Evolutionary conservation across 1,140 invertebrate genomes (phyloP), one percentile per base, ranked within the genome.

Genomic region (Andricus grossulariae): DNA sequence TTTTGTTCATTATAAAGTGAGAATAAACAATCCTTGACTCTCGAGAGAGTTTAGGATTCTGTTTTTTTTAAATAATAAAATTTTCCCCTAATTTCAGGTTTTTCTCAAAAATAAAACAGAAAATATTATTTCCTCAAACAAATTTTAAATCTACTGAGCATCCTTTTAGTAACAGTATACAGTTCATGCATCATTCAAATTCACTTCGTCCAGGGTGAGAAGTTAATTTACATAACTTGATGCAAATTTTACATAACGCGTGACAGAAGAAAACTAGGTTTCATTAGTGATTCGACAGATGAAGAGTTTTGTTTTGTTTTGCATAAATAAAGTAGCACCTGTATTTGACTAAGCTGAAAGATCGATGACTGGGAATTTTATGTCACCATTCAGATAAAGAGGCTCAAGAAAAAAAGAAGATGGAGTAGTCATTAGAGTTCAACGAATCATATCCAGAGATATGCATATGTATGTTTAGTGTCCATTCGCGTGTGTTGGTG

Each of bases 261-360:
- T 66, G 60, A 66, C 15, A 66, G 25, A 39, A 66, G 32, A 45
- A 66, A 66, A 66, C 60, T 66, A 32, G 60, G 6, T 66, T 66
- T 66, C 60, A 45, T 66, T 66, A 66, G 60, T 32, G 60, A 66
- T 66, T 66, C 60, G 60, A 66, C 32, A 66, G 60, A 45, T 66
- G 60, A 13, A 66, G 60, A 66, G 60, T 66, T 66, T 66, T 39
- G 60, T 66, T 32, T 45, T 66, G 60, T 45, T 66, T 66, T 66
- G 25, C 60, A 66, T 45, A 32, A 66, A 66, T 21, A 66, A 66
- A 66, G 60, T 66, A 66, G 60, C 60, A 66, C 60, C 60, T 66
- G 60, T 66, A 21, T 66, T n/a, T 66, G 15, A 66, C 60, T 66
- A 16, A 66, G 8, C 3, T 39, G 13, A 66, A 39, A 66, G 60